Percentiles rank a stretch among this genome's conserved stretches.
These are phyloP conservation scores for Pollimyrus isidori DNA, from an alignment of 2,113 vertebrate genomes.

Conservation along the genomic window DNA sequence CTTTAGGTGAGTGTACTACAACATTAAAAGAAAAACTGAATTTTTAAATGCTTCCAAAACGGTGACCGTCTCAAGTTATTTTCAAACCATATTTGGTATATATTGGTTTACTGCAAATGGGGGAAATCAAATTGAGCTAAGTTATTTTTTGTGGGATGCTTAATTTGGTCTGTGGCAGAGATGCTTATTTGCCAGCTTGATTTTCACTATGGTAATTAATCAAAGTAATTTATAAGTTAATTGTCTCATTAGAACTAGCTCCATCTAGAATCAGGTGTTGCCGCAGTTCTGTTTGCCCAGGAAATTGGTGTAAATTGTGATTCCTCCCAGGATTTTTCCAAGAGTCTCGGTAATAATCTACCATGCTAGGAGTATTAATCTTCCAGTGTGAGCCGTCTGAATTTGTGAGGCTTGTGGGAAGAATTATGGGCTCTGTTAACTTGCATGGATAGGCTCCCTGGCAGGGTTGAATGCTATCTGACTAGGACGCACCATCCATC, in stretches of 20 bases:
- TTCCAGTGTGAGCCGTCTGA: not conserved
- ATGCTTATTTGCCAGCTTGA: not conserved
- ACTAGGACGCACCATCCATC: not conserved
- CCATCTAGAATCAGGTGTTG: constrained; percentile 16
- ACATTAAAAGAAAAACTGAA: not conserved
- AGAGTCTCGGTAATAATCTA: not conserved
- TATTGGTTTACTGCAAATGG: not conserved
- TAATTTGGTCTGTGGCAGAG: constrained; percentile 1
- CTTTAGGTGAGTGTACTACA: not conserved
- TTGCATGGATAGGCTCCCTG: not conserved
- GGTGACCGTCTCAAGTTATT: not conserved
- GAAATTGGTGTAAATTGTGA: constrained; percentile 11
- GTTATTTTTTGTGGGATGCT: not conserved
- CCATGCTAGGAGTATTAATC: not conserved
- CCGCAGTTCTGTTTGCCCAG: not conserved
- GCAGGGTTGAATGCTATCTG: not conserved
- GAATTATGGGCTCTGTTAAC: not conserved
- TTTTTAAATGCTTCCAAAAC: not conserved
- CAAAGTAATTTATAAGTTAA: constrained; percentile 23
- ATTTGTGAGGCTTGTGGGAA: not conserved
- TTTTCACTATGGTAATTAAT: constrained; percentile 17
- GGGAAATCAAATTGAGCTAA: not conserved
- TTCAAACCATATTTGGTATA: not conserved
- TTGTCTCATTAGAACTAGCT: constrained; percentile 12
- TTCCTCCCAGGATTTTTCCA: not conserved